Evolutionary conservation across 2,797 vertebrate genomes (phyloP), one percentile per base, ranked within the genome.

Genomic region (Rhabdomys pumilio): DNA sequence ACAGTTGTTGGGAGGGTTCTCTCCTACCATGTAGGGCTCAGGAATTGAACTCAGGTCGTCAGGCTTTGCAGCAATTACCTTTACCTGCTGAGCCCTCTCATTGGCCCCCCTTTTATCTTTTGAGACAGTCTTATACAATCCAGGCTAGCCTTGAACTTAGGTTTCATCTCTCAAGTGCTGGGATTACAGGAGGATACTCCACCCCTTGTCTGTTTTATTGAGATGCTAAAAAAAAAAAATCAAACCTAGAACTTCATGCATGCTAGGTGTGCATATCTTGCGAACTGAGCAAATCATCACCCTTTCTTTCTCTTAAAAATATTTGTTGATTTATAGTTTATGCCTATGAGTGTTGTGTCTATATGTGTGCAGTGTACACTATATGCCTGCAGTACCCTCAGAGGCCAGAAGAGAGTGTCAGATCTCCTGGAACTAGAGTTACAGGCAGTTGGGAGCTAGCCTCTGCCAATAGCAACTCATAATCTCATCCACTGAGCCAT

Each of bases 261-360:
- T 63, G 12, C 57, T 22, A 24, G 7, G 19, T 41, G 76, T 59
- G 72, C 26, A 55, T 24, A 55, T 24, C 50, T n/a, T 87, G 14
- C 24, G n/a, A 63, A 3, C 41, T 26, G 55, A 89, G 41, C 17
- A 50, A 38, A 79, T 3, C 8, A 31, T 34, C 41, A 63, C 20
- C 13, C 14, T 47, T 26, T 59, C 55, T 41, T 53, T 31, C 17
- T n/a, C 22, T 89, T 47, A 67, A n/a, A 69, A 47, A 57, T 26
- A 93, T 84, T 88, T 57, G 19, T 87, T n/a, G 14, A 17, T 50
- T 87, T 91, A 50, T 59, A 61, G 17, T 83, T 95, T 93, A 9
- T 59, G 34, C 24, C 11, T 15, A 4, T 73, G n/a, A 13, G n/a
- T 29, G n/a, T 89, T 85, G 53, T 24, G 12, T 12, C 63, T 85